phyloP scores from a whole-genome alignment of 2,797 vertebrate species.

The Characodon lateralis region DNA sequence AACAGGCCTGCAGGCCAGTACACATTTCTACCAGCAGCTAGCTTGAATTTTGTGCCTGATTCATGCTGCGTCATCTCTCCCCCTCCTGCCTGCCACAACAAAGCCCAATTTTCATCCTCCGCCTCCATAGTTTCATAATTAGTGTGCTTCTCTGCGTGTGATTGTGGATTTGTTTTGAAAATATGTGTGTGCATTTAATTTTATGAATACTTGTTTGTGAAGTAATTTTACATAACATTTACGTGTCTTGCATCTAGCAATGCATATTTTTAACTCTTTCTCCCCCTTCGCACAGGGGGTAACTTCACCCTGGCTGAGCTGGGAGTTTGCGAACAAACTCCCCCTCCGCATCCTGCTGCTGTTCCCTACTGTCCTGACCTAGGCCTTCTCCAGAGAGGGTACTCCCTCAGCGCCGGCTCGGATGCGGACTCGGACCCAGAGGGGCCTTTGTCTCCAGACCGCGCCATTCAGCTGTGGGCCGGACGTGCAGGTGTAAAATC shows the following conservation, averaged over 20 bases:
- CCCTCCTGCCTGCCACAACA: slow-evolving; percentile 64
- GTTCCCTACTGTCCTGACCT: slow-evolving; percentile 91
- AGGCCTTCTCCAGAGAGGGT: slow-evolving; percentile 90
- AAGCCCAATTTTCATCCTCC: slow-evolving; percentile 74
- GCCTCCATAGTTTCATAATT: slow-evolving; percentile 75
- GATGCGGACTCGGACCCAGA: slow-evolving; percentile 92
- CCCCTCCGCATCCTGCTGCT: slow-evolving; percentile 79
- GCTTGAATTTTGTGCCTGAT: slow-evolving; percentile 68
- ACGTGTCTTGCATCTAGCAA: slow-evolving; percentile 14
- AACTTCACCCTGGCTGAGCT: slow-evolving; percentile 94
- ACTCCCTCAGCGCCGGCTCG: slow-evolving; percentile 88
- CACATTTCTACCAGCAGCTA: slow-evolving; percentile 67
- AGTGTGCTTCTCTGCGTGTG: slow-evolving; percentile 67
- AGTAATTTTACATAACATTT: slow-evolving; percentile 29
- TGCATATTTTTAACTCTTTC: slow-evolving; percentile 43
- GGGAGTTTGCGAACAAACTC: slow-evolving; percentile 88
- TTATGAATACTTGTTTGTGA: slow-evolving; percentile 40
- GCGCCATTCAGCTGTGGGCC: slow-evolving; percentile 92
- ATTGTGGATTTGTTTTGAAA: slow-evolving; percentile 66
- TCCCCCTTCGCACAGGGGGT: slow-evolving; percentile 61
- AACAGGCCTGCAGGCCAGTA: slow-evolving; percentile 66
- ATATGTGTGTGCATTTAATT: slow-evolving; percentile 35
- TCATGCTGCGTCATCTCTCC: slow-evolving; percentile 73
- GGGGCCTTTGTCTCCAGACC: slow-evolving; percentile 90
- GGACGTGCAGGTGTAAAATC: slow-evolving; percentile 89